These are phyloP conservation scores for Urocolius indicus DNA, from an alignment of 2,113 vertebrate genomes.

Conservation along the genomic window DNA sequence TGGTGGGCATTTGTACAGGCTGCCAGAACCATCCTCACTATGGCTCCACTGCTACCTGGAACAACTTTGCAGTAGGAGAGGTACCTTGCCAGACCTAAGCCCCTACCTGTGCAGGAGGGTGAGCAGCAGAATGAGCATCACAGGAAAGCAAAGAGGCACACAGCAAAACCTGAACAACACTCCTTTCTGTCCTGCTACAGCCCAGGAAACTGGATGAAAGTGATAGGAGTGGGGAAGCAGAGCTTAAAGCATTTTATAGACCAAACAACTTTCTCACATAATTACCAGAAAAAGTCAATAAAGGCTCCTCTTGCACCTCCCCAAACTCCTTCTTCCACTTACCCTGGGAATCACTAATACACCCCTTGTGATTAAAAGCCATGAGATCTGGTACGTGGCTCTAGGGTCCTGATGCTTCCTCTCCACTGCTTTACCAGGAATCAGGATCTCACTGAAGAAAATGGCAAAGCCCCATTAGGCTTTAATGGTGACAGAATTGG, in stretches of 20 bases:
- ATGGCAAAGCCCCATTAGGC: background rate
- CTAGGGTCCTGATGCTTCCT: background rate
- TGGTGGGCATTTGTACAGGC: background rate
- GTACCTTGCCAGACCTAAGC: background rate
- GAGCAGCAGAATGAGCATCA: background rate
- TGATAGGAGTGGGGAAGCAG: background rate
- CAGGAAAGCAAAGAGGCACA: background rate
- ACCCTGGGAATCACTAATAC: background rate
- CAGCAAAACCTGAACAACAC: background rate
- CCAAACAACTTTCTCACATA: background rate
- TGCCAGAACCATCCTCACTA: background rate
- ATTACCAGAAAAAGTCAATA: background rate
- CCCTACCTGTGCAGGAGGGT: accelerated
- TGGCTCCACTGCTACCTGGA: background rate
- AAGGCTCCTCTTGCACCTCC: background rate
- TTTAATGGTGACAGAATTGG: background rate
- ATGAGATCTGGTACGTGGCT: background rate
- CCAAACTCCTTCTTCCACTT: background rate
- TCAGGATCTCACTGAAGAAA: background rate
- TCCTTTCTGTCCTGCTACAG: background rate
- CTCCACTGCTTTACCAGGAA: background rate
- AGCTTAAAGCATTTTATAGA: background rate
- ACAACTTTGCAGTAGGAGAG: background rate
- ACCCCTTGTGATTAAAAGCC: background rate
- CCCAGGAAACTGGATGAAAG: background rate